A percentile compares a stretch with the other conserved stretches of the same genome.
phyloP scores from a whole-genome alignment of 2,888 invertebrate genomes.

The Tenthredo scrophulariae region DNA sequence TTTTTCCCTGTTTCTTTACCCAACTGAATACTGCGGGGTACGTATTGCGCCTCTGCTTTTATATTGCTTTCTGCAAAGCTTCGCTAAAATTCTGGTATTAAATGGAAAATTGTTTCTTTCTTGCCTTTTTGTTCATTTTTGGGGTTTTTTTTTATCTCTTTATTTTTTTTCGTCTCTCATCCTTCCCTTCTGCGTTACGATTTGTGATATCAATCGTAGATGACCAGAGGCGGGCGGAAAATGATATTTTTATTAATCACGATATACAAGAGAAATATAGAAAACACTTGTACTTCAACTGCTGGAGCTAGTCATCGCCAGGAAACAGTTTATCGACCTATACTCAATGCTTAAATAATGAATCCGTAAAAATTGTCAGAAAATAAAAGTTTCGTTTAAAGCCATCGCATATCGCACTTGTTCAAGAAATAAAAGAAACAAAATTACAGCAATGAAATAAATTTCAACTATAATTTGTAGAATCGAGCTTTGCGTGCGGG shows the following conservation, averaged over 20 bases:
- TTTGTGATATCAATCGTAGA: not conserved
- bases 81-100: conserved; percentile 33
- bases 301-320: not conserved
- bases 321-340: not conserved
- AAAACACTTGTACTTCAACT: not conserved
- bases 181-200: not conserved
- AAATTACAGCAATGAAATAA: not conserved
- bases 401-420: not conserved
- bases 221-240: not conserved
- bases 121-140: not conserved
- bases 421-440: not conserved
- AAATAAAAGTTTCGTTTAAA: not conserved
- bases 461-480: not conserved
- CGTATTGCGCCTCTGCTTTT: conserved; percentile 17
- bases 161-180: not conserved
- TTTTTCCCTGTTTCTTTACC: not conserved
- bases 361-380: not conserved
- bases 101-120: conserved; percentile 25
- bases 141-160: not conserved
- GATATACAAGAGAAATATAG: not conserved
- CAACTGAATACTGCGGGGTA: not conserved
- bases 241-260: not conserved
- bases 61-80: conserved; percentile 30
- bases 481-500: not conserved
- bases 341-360: not conserved